Percentiles rank a stretch among this genome's conserved stretches.
Conservation (phyloP, 2,797 vertebrate genomes). For the Gadopsis bispinosus region DNA sequence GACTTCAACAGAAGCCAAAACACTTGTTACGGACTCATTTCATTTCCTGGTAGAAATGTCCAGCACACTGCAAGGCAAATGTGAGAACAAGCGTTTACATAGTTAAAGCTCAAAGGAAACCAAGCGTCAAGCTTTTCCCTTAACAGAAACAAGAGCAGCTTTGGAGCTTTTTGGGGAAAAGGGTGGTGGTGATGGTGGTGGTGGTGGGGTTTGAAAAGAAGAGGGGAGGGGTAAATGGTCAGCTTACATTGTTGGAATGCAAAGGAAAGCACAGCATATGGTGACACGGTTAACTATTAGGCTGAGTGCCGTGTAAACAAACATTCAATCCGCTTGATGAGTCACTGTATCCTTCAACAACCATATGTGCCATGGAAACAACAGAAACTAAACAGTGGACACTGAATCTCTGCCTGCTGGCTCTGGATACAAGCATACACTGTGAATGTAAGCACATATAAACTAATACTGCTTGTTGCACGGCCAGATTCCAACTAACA, state of each 20-base stretch:
- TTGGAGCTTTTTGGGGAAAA: conserved; percentile 38
- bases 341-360: conserved; percentile 14
- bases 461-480: conserved; percentile 22
- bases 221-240: conserved; percentile 20
- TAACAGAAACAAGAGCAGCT: conserved; percentile 67
- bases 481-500: conserved; percentile 25
- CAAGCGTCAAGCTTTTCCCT: conserved; percentile 56
- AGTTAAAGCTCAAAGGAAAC: conserved; percentile 74
- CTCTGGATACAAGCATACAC: conserved; percentile 13
- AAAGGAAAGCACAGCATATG: conserved; percentile 26
- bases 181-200: neutral
- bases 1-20: conserved; percentile 84
- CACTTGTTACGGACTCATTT: conserved; percentile 82
- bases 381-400: conserved; percentile 25
- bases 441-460: conserved; percentile 33
- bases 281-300: conserved; percentile 8
- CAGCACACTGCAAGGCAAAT: conserved; percentile 67
- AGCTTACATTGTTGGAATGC: conserved; percentile 42
- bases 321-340: conserved; percentile 28
- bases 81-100: conserved; percentile 76
- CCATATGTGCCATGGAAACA: conserved; percentile 6
- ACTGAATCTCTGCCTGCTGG: conserved; percentile 6
- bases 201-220: neutral
- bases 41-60: conserved; percentile 78
- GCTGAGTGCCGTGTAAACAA: conserved; percentile 2